Evolutionary conservation across 1,140 invertebrate genomes (phyloP).

Genomic region (Eumaeus atala): DNA sequence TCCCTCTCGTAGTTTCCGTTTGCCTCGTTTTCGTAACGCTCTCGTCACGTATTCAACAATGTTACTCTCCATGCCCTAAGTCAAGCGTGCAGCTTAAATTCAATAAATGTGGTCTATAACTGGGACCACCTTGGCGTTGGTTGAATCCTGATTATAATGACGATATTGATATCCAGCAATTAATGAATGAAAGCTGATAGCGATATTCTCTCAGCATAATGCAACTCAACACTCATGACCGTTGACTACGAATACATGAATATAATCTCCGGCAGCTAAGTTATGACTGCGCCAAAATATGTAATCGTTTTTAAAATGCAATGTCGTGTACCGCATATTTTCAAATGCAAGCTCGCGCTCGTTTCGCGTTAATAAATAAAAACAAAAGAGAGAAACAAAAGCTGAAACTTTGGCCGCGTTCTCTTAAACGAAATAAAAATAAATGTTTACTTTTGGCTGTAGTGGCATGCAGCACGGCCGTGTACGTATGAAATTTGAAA

Average conservation of each 20-base stretch:
- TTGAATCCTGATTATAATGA: too few species aligned
- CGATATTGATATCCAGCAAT: too few species aligned
- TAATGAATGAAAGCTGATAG: too few species aligned
- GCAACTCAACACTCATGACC: too few species aligned
- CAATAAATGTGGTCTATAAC: too few species aligned
- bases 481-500: slow-evolving; percentile 10
- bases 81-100: too few species aligned
- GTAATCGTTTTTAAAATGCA: slow-evolving; percentile 19
- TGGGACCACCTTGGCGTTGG: too few species aligned
- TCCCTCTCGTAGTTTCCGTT: too few species aligned
- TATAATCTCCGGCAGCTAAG: slow-evolving; percentile 7
- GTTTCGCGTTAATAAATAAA: slow-evolving; percentile 16
- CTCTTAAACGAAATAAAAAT: slow-evolving; percentile 22
- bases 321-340: slow-evolving; percentile 17
- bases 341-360: slow-evolving; percentile 13
- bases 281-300: slow-evolving; percentile 14
- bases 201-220: too few species aligned
- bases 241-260: not conserved
- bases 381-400: slow-evolving; percentile 21
- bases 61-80: too few species aligned
- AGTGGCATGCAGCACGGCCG: slow-evolving; percentile 12
- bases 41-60: too few species aligned
- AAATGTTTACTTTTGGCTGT: slow-evolving; percentile 23
- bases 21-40: too few species aligned
- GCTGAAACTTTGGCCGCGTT: slow-evolving; percentile 18